Percentiles rank a stretch among this genome's conserved stretches.
Evolutionary conservation across 2,888 invertebrate species (phyloP).

Genomic region (Cremastobaeus sp.): DNA sequence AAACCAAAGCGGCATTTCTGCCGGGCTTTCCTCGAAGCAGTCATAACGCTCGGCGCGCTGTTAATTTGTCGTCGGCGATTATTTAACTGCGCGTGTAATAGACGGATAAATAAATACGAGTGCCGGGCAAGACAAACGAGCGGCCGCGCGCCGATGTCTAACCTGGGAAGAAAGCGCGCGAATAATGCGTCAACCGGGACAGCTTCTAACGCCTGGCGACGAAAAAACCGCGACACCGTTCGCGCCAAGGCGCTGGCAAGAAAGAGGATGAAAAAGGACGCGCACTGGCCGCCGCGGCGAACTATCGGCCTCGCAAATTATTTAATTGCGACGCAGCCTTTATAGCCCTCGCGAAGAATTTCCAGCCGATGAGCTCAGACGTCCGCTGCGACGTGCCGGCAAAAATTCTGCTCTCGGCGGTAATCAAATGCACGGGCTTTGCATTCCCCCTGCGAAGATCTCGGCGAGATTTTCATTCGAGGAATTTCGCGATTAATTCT

Average conservation of each 20-base stretch:
- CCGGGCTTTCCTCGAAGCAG: slow-evolving; percentile 19
- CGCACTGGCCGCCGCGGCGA: slow-evolving; percentile 8
- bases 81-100: slow-evolving; percentile 40
- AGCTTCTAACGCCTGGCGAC: slow-evolving; percentile 44
- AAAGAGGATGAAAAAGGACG: slow-evolving; percentile 20
- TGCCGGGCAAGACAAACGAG: slow-evolving; percentile 50
- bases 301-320: slow-evolving; percentile 38
- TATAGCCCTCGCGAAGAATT: slow-evolving; percentile 32
- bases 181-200: slow-evolving; percentile 50
- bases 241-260: too few relatives aligned
- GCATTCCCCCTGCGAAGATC: slow-evolving; percentile 1
- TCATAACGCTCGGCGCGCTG: slow-evolving; percentile 21
- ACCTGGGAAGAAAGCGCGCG: slow-evolving; percentile 35
- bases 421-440: slow-evolving; percentile 35
- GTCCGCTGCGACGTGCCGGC: background rate
- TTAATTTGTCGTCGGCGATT: slow-evolving; percentile 49
- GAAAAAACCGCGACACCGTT: slow-evolving; percentile 15
- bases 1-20: slow-evolving; percentile 25
- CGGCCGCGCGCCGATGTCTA: slow-evolving; percentile 11
- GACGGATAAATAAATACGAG: slow-evolving; percentile 51
- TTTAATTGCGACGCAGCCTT: slow-evolving; percentile 40
- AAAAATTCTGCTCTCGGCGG: slow-evolving; percentile 8
- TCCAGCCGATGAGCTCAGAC: slow-evolving; percentile 43
- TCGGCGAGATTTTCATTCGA: too few relatives aligned
- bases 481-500: too few relatives aligned